A percentile compares a stretch with the other conserved stretches of the same genome.
Conservation (phyloP, 2,113 vertebrate genomes). For the Pampusana beccarii region DNA sequence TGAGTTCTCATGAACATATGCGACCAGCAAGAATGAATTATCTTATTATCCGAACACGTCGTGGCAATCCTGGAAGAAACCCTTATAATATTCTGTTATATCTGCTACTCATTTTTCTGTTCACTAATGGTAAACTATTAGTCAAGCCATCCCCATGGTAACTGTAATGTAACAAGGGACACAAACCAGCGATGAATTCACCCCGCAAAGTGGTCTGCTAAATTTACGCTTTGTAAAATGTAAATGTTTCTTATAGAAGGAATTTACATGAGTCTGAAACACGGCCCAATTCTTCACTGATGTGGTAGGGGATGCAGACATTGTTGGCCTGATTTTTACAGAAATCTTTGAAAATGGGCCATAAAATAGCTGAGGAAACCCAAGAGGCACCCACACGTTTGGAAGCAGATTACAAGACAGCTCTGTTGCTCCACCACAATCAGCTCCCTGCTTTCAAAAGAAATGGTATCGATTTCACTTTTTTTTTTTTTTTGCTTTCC, state of each 20-base stretch:
- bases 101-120: not conserved
- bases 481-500: constrained; percentile 70
- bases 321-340: constrained; percentile 56
- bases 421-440: constrained; percentile 64
- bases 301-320: constrained; percentile 75
- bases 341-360: constrained; percentile 74
- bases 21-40: not conserved
- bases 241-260: constrained; percentile 65
- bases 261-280: constrained; percentile 60
- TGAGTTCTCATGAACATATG: not conserved
- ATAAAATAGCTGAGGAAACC: constrained; percentile 78
- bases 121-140: not conserved
- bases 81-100: constrained; percentile 12
- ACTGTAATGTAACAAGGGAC: not conserved
- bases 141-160: not conserved
- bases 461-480: constrained; percentile 69
- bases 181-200: not conserved
- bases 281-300: constrained; percentile 54
- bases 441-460: constrained; percentile 63
- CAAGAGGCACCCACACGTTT: constrained; percentile 77
- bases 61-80: not conserved
- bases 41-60: constrained; percentile 13
- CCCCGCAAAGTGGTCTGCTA: constrained; percentile 6
- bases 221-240: constrained; percentile 67
- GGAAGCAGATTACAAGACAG: constrained; percentile 80